These are phyloP conservation scores for Blastobasis lacticolella DNA, from an alignment of 2,888 invertebrate genomes.

Conservation along the genomic window DNA sequence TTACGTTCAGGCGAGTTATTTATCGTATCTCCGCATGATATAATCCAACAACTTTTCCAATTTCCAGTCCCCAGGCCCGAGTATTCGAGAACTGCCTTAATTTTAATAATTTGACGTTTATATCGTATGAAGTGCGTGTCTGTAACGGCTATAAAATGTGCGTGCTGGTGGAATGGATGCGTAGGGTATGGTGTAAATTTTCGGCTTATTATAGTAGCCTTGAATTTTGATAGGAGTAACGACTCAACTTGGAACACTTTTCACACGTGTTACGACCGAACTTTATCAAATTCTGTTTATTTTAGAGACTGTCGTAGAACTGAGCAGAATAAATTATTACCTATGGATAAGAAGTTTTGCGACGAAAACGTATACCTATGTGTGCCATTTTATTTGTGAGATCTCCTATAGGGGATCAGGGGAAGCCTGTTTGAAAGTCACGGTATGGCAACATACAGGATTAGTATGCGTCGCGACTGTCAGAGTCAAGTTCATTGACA, in stretches of 20 bases:
- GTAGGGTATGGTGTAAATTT: slow-evolving; percentile 54
- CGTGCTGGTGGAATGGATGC: slow-evolving; percentile 52
- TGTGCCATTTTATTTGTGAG: neutral
- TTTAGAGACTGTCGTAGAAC: neutral
- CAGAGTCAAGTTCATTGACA: slow-evolving; percentile 64
- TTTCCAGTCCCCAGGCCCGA: slow-evolving; percentile 39
- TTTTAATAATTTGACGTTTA: slow-evolving; percentile 55
- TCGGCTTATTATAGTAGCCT: slow-evolving; percentile 50
- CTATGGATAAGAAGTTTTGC: neutral
- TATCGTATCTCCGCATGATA: slow-evolving; percentile 13
- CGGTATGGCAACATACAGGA: slow-evolving; percentile 22
- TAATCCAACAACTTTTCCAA: slow-evolving; percentile 44
- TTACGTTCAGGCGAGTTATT: slow-evolving; percentile 2
- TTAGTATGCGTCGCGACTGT: slow-evolving; percentile 41
- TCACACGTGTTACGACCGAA: slow-evolving; percentile 17
- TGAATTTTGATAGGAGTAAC: slow-evolving; percentile 40
- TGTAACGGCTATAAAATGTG: slow-evolving; percentile 50
- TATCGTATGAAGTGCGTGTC: slow-evolving; percentile 52
- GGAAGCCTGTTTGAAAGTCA: neutral
- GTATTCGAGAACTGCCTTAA: slow-evolving; percentile 45
- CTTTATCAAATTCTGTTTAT: slow-evolving; percentile 4
- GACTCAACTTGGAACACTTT: slow-evolving; percentile 35
- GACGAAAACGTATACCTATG: neutral
- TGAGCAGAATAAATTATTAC: neutral
- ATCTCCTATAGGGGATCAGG: no score